Conservation (phyloP, 2,113 vertebrate species). For the Loxodonta africana region DNA sequence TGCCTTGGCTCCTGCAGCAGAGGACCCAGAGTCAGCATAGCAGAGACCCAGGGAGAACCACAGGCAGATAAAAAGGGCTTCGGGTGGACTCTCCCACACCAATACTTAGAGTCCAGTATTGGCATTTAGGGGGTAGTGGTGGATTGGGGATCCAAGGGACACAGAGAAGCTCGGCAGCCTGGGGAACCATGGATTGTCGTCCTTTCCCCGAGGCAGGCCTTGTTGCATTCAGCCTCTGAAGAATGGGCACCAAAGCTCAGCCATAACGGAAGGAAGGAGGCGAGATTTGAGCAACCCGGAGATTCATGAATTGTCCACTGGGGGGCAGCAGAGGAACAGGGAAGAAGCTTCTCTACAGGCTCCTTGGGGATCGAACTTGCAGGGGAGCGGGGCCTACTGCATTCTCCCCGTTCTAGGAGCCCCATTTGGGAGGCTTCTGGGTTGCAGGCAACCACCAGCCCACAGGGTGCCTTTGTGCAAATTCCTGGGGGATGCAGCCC, state of each 20-base stretch:
- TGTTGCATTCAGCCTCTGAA: neutral
- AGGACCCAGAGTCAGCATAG: neutral
- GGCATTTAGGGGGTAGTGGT: neutral
- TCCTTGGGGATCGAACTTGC: neutral
- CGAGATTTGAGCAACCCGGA: neutral
- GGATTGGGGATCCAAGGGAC: neutral
- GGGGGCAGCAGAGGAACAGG: constrained; percentile 63
- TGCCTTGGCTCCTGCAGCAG: neutral
- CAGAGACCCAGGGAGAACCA: neutral
- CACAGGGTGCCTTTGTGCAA: neutral
- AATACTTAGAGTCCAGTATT: neutral
- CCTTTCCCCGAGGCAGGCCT: neutral
- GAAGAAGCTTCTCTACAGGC: neutral
- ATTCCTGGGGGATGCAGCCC: neutral
- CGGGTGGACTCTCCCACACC: neutral
- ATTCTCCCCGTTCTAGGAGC: neutral
- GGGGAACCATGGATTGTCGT: neutral
- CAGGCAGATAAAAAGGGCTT: neutral
- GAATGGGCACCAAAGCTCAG: neutral
- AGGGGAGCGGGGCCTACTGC: fast-evolving
- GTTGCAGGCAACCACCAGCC: neutral
- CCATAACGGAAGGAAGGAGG: neutral
- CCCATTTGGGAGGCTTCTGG: neutral
- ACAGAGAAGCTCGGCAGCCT: neutral
- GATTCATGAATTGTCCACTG: neutral